phyloP scores from a whole-genome alignment of 1,140 invertebrate genomes.

The Trichonephila clavata region DNA sequence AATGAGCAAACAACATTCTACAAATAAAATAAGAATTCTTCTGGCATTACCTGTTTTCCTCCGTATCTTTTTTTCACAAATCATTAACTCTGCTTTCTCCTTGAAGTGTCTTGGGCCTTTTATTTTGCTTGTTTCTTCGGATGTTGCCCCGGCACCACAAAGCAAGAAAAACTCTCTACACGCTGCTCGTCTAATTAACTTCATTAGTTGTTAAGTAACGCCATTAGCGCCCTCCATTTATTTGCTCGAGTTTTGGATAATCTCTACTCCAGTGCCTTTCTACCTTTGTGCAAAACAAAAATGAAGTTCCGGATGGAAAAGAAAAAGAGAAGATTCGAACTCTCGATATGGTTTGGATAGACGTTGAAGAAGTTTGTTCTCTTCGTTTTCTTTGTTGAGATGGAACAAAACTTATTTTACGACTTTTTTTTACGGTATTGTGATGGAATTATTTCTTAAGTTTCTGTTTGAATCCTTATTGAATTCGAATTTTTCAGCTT shows the following conservation, averaged over 20 bases:
- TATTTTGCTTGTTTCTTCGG: background rate
- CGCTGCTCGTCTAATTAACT: conserved; percentile 35
- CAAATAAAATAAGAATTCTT: background rate
- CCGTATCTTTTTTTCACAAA: background rate
- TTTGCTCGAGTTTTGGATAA: background rate
- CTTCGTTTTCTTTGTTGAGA: background rate
- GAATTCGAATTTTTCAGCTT: too few species aligned
- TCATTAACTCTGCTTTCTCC: background rate
- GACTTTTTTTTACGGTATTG: too few species aligned
- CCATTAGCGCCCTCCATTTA: conserved; percentile 24
- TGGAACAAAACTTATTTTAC: too few species aligned
- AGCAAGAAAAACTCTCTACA: background rate
- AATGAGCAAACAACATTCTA: too few species aligned
- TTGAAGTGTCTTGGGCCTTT: background rate
- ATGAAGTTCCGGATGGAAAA: background rate
- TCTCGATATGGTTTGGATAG: background rate
- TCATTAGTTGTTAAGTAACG: conserved; percentile 49
- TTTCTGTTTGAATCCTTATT: too few species aligned
- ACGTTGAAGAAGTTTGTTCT: background rate
- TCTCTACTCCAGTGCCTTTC: background rate
- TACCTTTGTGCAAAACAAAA: background rate
- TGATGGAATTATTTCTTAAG: too few species aligned
- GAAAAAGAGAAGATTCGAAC: background rate
- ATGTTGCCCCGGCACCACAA: background rate
- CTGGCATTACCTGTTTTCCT: background rate